Evolutionary conservation across 2,113 vertebrate species (phyloP).

Genomic region (Phalacrocorax pelagicus): DNA sequence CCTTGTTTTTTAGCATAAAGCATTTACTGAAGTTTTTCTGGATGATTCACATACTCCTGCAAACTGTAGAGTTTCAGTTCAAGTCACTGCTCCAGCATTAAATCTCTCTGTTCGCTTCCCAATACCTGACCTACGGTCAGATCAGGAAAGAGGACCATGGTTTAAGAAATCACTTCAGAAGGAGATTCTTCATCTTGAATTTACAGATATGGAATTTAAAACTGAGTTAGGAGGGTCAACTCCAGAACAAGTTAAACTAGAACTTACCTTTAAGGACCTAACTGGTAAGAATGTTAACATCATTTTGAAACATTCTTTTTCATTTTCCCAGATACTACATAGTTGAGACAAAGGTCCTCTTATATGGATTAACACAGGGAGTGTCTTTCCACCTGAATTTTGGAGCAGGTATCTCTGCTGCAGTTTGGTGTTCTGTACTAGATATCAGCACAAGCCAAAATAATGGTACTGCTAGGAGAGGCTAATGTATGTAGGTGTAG

Average conservation of each 20-base stretch:
- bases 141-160: conserved; percentile 97
- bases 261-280: conserved; percentile 92
- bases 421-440: neutral
- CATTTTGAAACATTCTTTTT: neutral
- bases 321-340: neutral
- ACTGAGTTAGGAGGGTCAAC: conserved; percentile 89
- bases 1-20: conserved; percentile 85
- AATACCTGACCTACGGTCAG: conserved; percentile 94
- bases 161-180: conserved; percentile 97
- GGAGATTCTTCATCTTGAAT: conserved; percentile 87
- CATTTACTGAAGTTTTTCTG: conserved; percentile 96
- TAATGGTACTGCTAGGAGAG: neutral
- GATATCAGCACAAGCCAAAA: neutral
- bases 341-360: neutral
- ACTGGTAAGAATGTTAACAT: conserved; percentile 76
- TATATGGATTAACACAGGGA: neutral
- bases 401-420: neutral
- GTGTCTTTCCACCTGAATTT: neutral
- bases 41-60: conserved; percentile 89
- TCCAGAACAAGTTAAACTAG: conserved; percentile 91
- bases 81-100: conserved; percentile 83
- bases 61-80: conserved; percentile 85
- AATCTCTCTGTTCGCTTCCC: conserved; percentile 91
- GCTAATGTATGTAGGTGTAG: neutral
- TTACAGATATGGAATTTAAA: conserved; percentile 89